phyloP scores from a whole-genome alignment of 1,140 invertebrate genomes.

The Drosophila tani region DNA sequence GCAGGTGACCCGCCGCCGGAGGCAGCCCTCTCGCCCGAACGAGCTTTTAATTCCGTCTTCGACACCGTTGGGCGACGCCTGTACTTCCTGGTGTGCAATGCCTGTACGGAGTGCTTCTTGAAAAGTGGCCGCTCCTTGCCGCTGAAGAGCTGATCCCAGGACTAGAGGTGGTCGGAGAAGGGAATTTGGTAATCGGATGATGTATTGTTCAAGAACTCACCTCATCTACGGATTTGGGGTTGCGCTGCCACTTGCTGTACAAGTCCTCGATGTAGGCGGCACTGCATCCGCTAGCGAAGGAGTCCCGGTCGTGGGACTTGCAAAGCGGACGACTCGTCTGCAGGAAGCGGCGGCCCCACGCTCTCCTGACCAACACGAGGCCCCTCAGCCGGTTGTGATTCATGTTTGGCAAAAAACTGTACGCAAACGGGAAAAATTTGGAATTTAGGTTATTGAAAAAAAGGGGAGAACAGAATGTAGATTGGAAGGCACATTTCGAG shows the following conservation, averaged over 20 bases:
- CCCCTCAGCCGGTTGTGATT: conserved; percentile 16
- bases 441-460: conserved; percentile 7
- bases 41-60: neutral
- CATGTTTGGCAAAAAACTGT: conserved; percentile 3
- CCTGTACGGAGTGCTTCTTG: neutral
- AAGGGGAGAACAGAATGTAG: neutral
- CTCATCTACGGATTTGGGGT: conserved; percentile 51
- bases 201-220: neutral
- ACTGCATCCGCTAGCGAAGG: conserved; percentile 43
- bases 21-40: neutral
- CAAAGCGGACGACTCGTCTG: neutral
- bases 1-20: neutral
- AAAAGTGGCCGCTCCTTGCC: conserved; percentile 13
- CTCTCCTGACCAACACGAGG: neutral
- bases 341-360: neutral
- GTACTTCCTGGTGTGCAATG: conserved; percentile 1
- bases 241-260: conserved; percentile 43
- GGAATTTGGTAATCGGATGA: too few relatives aligned
- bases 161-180: neutral
- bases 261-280: conserved; percentile 53
- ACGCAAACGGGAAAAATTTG: conserved; percentile 10
- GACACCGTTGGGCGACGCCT: neutral
- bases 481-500: neutral
- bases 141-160: conserved; percentile 52
- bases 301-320: conserved; percentile 10